These are phyloP conservation scores for Jordanella pulchra DNA, from an alignment of 2,797 vertebrate species.

Conservation along the genomic window DNA sequence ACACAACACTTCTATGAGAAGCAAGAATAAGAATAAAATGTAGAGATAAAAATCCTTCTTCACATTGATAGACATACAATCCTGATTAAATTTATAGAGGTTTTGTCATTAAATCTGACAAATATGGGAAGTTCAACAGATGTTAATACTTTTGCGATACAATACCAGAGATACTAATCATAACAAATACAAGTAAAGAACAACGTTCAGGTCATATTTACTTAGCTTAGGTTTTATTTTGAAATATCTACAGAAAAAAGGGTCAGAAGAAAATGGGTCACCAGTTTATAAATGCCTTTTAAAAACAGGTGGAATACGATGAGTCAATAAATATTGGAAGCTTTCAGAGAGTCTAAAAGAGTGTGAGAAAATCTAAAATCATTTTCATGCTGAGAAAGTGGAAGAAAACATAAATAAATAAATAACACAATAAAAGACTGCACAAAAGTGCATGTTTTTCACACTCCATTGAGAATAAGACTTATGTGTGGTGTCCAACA, in stretches of 20 bases:
- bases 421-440: neutral
- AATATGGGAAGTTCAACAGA: neutral
- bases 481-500: slow-evolving; percentile 30
- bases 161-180: neutral
- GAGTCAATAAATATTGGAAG: slow-evolving; percentile 23
- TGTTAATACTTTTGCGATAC: neutral
- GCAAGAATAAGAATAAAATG: neutral
- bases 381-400: slow-evolving; percentile 8
- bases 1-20: no score
- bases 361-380: slow-evolving; percentile 29
- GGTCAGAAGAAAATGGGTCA: neutral
- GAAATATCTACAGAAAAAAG: neutral
- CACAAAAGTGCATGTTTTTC: slow-evolving; percentile 27
- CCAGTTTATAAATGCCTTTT: slow-evolving; percentile 13
- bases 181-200: no score
- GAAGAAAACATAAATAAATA: slow-evolving; percentile 6
- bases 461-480: slow-evolving; percentile 26
- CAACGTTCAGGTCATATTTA: neutral
- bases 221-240: neutral
- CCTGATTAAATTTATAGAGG: neutral
- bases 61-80: neutral
- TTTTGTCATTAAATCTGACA: neutral
- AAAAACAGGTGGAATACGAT: slow-evolving; percentile 6
- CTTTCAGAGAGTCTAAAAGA: slow-evolving; percentile 22
- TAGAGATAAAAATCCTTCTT: neutral